These are phyloP conservation scores for Cricetomys ansorgei DNA, from an alignment of 2,113 vertebrate genomes.

Conservation along the genomic window DNA sequence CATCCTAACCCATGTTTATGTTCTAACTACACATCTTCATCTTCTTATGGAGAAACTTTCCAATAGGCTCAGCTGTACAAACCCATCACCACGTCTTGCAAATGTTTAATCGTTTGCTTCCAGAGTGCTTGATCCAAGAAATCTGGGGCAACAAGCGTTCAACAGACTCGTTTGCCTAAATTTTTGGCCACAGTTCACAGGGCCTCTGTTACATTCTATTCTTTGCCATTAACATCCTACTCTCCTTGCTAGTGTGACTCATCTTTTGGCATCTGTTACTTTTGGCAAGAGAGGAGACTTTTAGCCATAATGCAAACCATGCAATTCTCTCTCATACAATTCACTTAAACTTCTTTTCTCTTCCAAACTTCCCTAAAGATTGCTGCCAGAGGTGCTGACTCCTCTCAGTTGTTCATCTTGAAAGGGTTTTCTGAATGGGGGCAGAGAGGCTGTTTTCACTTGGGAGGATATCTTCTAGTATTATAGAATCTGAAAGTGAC, in stretches of 20 bases:
- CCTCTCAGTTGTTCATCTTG: constrained; percentile 18
- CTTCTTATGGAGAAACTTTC: constrained; percentile 15
- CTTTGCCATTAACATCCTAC: not conserved
- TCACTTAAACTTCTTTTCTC: constrained; percentile 30
- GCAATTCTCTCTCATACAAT: constrained; percentile 20
- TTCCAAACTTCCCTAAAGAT: constrained; percentile 38
- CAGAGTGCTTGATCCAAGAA: not conserved
- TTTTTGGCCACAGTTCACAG: not conserved
- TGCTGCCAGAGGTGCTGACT: not conserved
- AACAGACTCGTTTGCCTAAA: not conserved
- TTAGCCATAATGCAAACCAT: constrained; percentile 23
- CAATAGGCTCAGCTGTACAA: constrained; percentile 9
- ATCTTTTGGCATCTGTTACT: constrained; percentile 13
- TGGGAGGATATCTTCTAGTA: not conserved
- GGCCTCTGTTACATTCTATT: not conserved
- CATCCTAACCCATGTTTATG: not conserved
- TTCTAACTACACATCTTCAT: not conserved
- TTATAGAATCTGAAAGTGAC: constrained; percentile 49
- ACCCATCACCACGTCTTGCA: not conserved
- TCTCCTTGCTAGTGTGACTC: not conserved
- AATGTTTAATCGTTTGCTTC: constrained; percentile 41
- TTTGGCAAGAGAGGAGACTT: constrained; percentile 37
- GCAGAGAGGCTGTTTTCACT: constrained; percentile 30
- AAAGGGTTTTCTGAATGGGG: not conserved
- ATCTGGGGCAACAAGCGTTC: constrained; percentile 25